Conservation (phyloP, 2,113 vertebrate species). For the Nanorana parkeri region DNA sequence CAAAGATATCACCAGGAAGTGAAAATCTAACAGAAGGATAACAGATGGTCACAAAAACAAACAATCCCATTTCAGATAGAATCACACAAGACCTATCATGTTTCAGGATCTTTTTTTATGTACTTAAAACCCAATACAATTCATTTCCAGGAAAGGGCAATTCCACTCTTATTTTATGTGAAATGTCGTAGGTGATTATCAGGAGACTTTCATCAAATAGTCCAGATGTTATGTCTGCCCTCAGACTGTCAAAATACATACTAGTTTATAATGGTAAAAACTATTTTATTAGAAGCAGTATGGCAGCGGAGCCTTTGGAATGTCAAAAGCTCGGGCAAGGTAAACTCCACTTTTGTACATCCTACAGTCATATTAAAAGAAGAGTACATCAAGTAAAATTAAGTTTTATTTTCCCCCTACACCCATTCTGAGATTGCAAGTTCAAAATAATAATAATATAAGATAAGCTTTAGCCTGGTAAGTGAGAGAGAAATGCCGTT, state of each 20-base stretch:
- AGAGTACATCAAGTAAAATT: too few species aligned
- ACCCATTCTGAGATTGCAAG: too few species aligned
- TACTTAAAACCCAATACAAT: constrained; percentile 34
- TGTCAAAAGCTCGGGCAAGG: background rate
- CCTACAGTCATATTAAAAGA: too few species aligned
- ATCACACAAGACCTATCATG: constrained; percentile 29
- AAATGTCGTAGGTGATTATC: constrained; percentile 41
- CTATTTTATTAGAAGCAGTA: background rate
- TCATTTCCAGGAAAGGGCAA: constrained; percentile 14
- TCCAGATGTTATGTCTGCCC: constrained; percentile 5
- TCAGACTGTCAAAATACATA: constrained; percentile 1
- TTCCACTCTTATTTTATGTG: constrained; percentile 23
- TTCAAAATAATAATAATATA: too few species aligned
- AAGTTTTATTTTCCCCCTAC: too few species aligned
- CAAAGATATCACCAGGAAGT: constrained; percentile 37
- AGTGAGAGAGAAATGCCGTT: too few species aligned
- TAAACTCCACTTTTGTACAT: background rate
- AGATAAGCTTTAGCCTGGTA: too few species aligned
- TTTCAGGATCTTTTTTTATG: constrained; percentile 45
- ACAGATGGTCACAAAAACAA: constrained; percentile 41
- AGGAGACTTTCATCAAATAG: constrained; percentile 32
- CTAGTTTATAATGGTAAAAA: background rate
- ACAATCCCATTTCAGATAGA: constrained; percentile 36
- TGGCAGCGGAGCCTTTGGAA: too few species aligned
- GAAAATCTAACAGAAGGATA: constrained; percentile 34